Evolutionary conservation across 2,888 invertebrate genomes (phyloP).

Genomic region (Epirrita christyi): DNA sequence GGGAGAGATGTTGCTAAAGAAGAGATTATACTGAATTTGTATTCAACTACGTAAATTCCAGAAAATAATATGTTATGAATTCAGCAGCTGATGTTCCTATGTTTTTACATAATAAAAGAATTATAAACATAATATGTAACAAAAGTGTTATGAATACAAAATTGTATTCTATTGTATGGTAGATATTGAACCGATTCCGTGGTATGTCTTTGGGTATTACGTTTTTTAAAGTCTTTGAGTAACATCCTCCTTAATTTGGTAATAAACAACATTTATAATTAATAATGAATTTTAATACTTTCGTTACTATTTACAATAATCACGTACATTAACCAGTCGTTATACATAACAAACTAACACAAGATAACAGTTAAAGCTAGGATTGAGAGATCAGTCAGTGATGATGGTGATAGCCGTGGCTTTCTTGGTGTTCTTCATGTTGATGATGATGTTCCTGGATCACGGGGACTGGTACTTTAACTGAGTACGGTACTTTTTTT

Average conservation of each 20-base stretch:
- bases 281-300: conserved; percentile 78
- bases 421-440: conserved; percentile 49
- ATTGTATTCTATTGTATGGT: no score
- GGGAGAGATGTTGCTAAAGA: no score
- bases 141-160: no score
- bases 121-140: no score
- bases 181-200: no score
- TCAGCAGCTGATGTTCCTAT: no score
- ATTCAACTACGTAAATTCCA: no score
- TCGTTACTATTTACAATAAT: conserved; percentile 71
- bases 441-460: conserved; percentile 76
- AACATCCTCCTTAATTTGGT: not conserved
- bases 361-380: conserved; percentile 81
- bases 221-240: no score
- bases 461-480: conserved; percentile 88
- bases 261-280: conserved; percentile 44
- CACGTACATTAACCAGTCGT: conserved; percentile 65
- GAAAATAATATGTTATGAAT: no score
- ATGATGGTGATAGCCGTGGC: conserved; percentile 67
- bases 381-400: conserved; percentile 80
- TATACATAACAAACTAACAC: conserved; percentile 69
- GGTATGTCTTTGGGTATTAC: no score
- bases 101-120: no score
- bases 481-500: conserved; percentile 88
- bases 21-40: no score